A percentile compares a stretch with the other conserved stretches of the same genome.
Conservation (phyloP, 2,888 invertebrate species). For the Drosophila algonquin region DNA sequence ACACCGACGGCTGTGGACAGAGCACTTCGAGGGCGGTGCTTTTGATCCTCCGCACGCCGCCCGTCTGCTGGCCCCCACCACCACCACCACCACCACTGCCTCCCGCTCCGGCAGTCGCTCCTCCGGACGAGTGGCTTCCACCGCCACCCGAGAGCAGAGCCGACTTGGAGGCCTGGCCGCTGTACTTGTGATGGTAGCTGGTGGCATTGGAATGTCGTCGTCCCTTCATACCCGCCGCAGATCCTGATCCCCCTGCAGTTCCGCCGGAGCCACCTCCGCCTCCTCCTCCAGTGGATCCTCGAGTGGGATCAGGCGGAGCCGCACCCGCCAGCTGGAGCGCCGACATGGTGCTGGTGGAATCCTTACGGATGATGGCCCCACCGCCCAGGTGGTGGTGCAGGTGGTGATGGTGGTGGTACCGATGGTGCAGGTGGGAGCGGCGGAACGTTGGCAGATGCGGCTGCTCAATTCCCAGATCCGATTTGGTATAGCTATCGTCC, state of each 20-base stretch:
- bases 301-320: slow-evolving; percentile 18
- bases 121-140: background rate
- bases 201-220: slow-evolving; percentile 84
- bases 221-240: slow-evolving; percentile 67
- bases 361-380: slow-evolving; percentile 85
- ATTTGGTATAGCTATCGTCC: slow-evolving; percentile 83
- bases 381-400: slow-evolving; percentile 62
- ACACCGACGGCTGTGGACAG: slow-evolving; percentile 88
- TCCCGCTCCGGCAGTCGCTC: slow-evolving; percentile 1
- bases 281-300: slow-evolving; percentile 42
- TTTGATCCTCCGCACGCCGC: slow-evolving; percentile 87
- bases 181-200: slow-evolving; percentile 71
- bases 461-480: slow-evolving; percentile 83
- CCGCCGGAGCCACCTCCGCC: slow-evolving; percentile 37
- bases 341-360: slow-evolving; percentile 87
- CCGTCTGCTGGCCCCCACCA: background rate
- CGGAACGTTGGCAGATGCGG: slow-evolving; percentile 50
- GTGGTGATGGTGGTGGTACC: slow-evolving; percentile 55
- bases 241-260: slow-evolving; percentile 19
- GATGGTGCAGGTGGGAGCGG: slow-evolving; percentile 63
- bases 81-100: background rate
- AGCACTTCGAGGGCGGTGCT: slow-evolving; percentile 89
- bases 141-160: slow-evolving; percentile 39
- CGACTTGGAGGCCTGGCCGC: slow-evolving; percentile 49
- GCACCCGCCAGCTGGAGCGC: slow-evolving; percentile 86